Base-by-base conservation (phyloP, 2,113 vertebrate genomes). In the Promerops cafer region DNA sequence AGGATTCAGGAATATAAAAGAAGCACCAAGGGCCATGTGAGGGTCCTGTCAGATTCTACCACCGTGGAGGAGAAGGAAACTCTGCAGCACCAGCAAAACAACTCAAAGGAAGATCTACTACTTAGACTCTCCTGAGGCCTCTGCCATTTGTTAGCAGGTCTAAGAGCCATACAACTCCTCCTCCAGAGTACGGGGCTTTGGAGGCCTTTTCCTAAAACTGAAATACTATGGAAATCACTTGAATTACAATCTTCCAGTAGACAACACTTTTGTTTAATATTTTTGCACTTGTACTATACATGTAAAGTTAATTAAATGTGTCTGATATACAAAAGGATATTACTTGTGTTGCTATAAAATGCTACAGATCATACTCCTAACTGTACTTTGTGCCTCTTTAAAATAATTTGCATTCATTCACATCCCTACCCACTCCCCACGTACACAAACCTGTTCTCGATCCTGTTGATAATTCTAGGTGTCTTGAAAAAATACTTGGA, bases 401-500 rank as follows among this genome's bases (percentile, higher is more conserved):
- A 93, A 85, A 70, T 87, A 89, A 92, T 84, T 75, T 26, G 31
- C 24, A 33, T 63, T 78, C 28, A 45, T 20, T 60, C 42, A 57
- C 6, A 11, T 42, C 4, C 27, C 24, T 33, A 57, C 28, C 13
- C 31, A 57, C 52, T 59, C 42, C 77, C 13, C n/a, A 40, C 11
- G 10, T 78, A 61, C 21, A 42, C 6, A n/a, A 64, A 71, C 2
- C 47, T 40, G n/a, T 57, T 83, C 83, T 97, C 74, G 7, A 88
- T 95, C 57, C 57, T 86, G n/a, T 76, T 91, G 91, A 49, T 83
- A 86, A 79, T 90, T 96, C 95, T 63, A 83, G 59, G 19, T 49
- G 28, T 72, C n/a, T 94, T 63, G 76, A 86, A 94, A 97, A 96
- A 90, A 50, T 7, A 66, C 53, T 33, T 72, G 31, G 59, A 87